Conservation (phyloP, 2,888 invertebrate species). For the Galeruca laticollis region DNA sequence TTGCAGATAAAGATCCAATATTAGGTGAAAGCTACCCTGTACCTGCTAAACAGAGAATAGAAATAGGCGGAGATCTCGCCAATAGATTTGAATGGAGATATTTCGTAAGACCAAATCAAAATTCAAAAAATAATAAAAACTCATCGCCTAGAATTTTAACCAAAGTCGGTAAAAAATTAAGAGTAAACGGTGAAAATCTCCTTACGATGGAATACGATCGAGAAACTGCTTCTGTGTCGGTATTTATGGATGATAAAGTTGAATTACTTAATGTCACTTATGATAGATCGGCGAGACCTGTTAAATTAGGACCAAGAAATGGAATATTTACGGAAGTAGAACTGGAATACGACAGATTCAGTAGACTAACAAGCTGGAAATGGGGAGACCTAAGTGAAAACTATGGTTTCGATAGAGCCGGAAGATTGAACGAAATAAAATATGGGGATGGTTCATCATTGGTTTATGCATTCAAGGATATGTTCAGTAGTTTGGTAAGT, state of each 20-base stretch:
- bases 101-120: slow-evolving; percentile 82
- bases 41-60: slow-evolving; percentile 89
- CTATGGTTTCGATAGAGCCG: slow-evolving; percentile 91
- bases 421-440: slow-evolving; percentile 89
- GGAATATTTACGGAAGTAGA: slow-evolving; percentile 91
- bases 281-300: slow-evolving; percentile 85
- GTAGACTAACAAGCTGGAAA: slow-evolving; percentile 89
- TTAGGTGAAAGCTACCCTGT: slow-evolving; percentile 90
- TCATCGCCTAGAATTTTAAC: slow-evolving; percentile 76
- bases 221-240: slow-evolving; percentile 86
- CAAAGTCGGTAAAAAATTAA: slow-evolving; percentile 85
- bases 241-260: slow-evolving; percentile 88
- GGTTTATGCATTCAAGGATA: slow-evolving; percentile 92
- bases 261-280: slow-evolving; percentile 89
- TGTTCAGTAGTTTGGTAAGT: slow-evolving; percentile 82
- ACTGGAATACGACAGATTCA: slow-evolving; percentile 91
- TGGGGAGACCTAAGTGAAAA: slow-evolving; percentile 93
- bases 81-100: slow-evolving; percentile 95
- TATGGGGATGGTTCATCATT: slow-evolving; percentile 92
- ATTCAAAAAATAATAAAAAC: slow-evolving; percentile 72
- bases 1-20: slow-evolving; percentile 89
- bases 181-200: slow-evolving; percentile 92
- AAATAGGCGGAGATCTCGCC: slow-evolving; percentile 89
- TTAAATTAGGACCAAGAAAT: slow-evolving; percentile 87
- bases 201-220: slow-evolving; percentile 92